A percentile compares a stretch with the other conserved stretches of the same genome.
These are phyloP conservation scores for Dromococcyx pavoninus DNA, from an alignment of 2,797 vertebrate genomes.

Conservation along the genomic window DNA sequence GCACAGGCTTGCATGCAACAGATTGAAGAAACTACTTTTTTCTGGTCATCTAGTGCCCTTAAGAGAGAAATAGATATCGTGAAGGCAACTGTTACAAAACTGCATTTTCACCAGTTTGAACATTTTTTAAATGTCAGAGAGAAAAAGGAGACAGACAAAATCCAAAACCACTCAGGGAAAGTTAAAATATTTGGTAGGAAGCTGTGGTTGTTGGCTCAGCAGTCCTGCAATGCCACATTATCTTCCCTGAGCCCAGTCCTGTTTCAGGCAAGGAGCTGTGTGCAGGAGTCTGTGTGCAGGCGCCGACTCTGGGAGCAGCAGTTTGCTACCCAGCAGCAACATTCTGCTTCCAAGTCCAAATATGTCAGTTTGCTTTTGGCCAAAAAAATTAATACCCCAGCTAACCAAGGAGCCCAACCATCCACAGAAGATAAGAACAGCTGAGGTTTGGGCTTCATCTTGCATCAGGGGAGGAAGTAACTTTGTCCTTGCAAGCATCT, in stretches of 20 bases:
- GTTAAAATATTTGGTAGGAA: conserved; percentile 29
- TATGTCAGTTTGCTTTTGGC: neutral
- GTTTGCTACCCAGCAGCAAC: conserved; percentile 2
- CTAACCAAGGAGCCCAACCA: neutral
- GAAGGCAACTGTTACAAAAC: neutral
- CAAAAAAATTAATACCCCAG: neutral
- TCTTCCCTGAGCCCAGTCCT: neutral
- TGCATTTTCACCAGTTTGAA: neutral
- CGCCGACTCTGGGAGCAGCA: neutral
- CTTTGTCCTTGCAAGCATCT: neutral
- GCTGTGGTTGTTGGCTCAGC: conserved; percentile 53
- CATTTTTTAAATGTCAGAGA: conserved; percentile 15
- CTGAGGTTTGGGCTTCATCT: neutral
- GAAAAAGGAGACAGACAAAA: conserved; percentile 7
- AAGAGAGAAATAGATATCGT: neutral
- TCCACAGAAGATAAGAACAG: neutral
- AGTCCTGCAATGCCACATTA: neutral
- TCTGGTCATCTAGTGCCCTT: neutral
- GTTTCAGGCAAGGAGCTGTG: neutral
- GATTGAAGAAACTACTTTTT: neutral
- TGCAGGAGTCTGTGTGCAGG: neutral
- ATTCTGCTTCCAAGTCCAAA: neutral
- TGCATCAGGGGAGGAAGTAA: neutral
- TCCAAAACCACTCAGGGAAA: conserved; percentile 39
- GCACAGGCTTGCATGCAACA: neutral